Evolutionary conservation across 2,888 invertebrate genomes (phyloP).

Genomic region (Odontocerum albicorne): DNA sequence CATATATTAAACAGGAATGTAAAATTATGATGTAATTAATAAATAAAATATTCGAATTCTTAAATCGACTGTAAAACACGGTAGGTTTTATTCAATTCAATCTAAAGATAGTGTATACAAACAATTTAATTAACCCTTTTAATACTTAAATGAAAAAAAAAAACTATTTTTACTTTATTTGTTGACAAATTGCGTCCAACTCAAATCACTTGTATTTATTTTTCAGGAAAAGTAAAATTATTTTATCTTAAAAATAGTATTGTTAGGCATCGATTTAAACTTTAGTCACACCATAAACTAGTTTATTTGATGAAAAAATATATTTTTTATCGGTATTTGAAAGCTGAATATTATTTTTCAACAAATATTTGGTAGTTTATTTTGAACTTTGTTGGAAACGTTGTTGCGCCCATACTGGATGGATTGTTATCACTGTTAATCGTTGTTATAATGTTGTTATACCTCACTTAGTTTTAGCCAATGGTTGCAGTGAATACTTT

Average conservation of each 20-base stretch:
- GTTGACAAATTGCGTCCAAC: conserved; percentile 14
- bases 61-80: conserved; percentile 43
- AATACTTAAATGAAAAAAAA: too few species aligned
- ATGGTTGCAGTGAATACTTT: conserved; percentile 20
- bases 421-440: conserved; percentile 35
- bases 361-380: conserved; percentile 9
- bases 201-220: conserved; percentile 5
- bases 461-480: conserved; percentile 22
- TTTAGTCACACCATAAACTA: neutral
- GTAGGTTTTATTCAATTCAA: too few species aligned
- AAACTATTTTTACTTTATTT: too few species aligned
- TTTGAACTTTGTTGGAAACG: conserved; percentile 23
- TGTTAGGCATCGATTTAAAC: too few species aligned
- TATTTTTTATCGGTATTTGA: conserved; percentile 11
- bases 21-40: conserved; percentile 61
- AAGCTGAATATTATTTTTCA: conserved; percentile 1
- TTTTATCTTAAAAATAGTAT: too few species aligned
- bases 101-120: too few species aligned
- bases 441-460: conserved; percentile 35
- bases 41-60: conserved; percentile 63
- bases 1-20: conserved; percentile 40
- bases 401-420: conserved; percentile 28
- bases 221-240: too few species aligned
- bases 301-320: conserved; percentile 10
- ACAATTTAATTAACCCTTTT: too few species aligned